Evolutionary conservation across 2,888 invertebrate species (phyloP).

Genomic region (Sminthurinus aureus): DNA sequence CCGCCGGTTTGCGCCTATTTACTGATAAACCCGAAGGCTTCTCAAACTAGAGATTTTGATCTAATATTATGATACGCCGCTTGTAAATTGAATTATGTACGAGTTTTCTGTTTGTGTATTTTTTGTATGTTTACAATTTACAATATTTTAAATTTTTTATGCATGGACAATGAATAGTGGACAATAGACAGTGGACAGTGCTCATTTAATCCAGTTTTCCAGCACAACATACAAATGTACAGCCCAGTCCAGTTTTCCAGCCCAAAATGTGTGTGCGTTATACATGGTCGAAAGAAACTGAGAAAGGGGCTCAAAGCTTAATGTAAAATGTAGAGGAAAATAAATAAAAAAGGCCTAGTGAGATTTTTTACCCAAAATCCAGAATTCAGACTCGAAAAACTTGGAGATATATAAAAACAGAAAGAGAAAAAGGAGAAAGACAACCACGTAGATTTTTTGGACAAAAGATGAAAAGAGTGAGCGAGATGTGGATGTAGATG

Average conservation of each 20-base stretch:
- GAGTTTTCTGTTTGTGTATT: no score
- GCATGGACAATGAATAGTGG: no score
- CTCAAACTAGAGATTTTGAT: background rate
- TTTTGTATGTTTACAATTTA: no score
- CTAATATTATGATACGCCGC: no score
- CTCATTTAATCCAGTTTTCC: no score
- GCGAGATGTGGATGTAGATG: background rate
- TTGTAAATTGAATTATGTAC: no score
- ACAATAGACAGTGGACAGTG: no score
- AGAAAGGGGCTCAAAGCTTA: background rate
- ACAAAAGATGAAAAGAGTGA: background rate
- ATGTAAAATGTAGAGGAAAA: slow-evolving; percentile 12
- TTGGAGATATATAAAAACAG: slow-evolving; percentile 8
- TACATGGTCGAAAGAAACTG: background rate
- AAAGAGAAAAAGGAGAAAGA: background rate
- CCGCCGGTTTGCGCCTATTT: no score
- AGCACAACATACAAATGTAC: no score
- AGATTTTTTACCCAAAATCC: background rate
- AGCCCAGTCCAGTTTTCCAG: no score
- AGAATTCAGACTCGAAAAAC: background rate
- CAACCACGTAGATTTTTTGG: no score
- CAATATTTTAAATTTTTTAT: no score
- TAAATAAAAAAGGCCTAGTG: background rate
- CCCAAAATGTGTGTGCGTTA: background rate
- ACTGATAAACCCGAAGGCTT: background rate